Evolutionary conservation across 1,140 invertebrate genomes (phyloP).

Genomic region (Ptiloglossa arizonensis): DNA sequence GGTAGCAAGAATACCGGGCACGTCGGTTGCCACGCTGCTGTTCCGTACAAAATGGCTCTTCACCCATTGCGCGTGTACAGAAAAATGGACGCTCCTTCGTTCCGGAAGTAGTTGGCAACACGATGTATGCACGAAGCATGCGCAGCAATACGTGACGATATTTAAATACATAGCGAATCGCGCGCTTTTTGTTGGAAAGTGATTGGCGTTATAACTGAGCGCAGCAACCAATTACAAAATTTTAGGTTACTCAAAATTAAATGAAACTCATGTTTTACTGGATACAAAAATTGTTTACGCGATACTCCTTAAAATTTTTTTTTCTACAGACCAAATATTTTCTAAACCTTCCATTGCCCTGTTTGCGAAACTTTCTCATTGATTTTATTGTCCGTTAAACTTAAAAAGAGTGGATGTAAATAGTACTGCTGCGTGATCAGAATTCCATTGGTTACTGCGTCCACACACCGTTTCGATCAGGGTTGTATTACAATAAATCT

Average conservation of each 20-base stretch:
- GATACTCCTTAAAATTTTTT: background rate
- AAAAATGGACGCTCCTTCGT: constrained; percentile 70
- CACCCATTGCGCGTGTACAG: constrained; percentile 76
- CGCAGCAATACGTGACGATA: too few relatives aligned
- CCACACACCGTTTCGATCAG: too few relatives aligned
- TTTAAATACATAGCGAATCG: background rate
- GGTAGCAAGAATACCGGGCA: constrained; percentile 49
- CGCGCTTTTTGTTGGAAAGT: background rate
- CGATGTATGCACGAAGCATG: background rate
- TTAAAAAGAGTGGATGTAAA: too few relatives aligned
- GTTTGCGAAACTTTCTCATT: too few relatives aligned
- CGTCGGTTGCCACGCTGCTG: constrained; percentile 78
- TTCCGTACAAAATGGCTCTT: constrained; percentile 77
- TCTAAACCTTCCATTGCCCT: too few relatives aligned
- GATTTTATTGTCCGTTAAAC: too few relatives aligned
- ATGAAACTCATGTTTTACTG: background rate
- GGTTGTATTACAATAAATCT: too few relatives aligned
- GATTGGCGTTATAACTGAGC: background rate
- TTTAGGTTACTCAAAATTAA: background rate
- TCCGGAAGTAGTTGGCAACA: constrained; percentile 43
- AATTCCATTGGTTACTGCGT: too few relatives aligned
- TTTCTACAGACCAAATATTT: too few relatives aligned
- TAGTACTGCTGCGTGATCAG: too few relatives aligned
- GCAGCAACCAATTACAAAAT: background rate
- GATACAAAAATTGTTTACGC: background rate